Evolutionary conservation across 2,113 vertebrate species (phyloP).

Genomic region (Noctilio leporinus): DNA sequence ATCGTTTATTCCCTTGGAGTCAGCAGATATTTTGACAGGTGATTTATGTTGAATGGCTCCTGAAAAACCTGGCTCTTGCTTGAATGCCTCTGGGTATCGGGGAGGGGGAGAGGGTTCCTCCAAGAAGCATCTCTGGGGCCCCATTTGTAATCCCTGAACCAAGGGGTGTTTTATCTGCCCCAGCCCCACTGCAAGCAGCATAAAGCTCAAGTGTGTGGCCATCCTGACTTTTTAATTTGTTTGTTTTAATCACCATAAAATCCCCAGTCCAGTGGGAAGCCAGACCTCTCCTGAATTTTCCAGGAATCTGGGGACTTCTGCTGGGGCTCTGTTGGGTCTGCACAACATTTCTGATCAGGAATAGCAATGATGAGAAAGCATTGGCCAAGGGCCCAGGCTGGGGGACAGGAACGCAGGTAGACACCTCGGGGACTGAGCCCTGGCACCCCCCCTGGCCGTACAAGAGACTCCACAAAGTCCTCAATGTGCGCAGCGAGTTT

Average conservation of each 20-base stretch:
- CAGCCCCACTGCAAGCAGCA: fast-evolving
- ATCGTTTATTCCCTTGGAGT: neutral
- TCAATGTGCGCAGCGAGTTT: fast-evolving
- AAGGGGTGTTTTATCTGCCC: fast-evolving
- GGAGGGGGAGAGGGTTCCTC: too few relatives aligned
- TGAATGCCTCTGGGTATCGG: too few relatives aligned
- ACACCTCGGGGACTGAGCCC: fast-evolving
- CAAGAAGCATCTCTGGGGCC: neutral
- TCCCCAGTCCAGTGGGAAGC: fast-evolving
- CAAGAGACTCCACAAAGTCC: fast-evolving
- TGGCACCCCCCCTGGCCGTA: fast-evolving
- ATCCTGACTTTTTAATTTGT: fast-evolving
- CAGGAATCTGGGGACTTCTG: neutral
- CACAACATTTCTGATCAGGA: fast-evolving
- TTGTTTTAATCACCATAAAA: neutral
- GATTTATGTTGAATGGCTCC: fast-evolving
- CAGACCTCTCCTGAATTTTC: neutral
- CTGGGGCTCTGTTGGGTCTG: fast-evolving
- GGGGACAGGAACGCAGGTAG: fast-evolving
- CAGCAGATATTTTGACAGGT: fast-evolving
- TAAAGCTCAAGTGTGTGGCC: fast-evolving
- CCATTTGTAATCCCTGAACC: neutral
- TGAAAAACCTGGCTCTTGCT: fast-evolving
- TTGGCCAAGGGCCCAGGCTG: fast-evolving
- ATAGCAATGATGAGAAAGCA: fast-evolving